phyloP scores from a whole-genome alignment of 2,888 invertebrate species.

The Callimorpha dominula region DNA sequence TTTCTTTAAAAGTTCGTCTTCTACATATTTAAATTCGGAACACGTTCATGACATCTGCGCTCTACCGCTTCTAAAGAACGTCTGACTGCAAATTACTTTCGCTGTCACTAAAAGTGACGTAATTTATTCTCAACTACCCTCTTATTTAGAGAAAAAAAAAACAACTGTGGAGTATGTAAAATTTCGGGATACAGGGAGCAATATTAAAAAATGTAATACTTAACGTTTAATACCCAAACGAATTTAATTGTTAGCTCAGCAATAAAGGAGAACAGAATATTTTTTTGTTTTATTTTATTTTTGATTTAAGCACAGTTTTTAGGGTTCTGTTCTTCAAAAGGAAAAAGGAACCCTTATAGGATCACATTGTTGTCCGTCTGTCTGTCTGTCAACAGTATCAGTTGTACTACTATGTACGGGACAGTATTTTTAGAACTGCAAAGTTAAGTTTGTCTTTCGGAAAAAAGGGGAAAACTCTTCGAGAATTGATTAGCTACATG shows the following conservation, averaged over 20 bases:
- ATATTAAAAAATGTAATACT: slow-evolving; percentile 27
- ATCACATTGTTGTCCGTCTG: too few relatives aligned
- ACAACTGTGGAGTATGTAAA: slow-evolving; percentile 12
- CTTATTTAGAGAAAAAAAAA: background rate
- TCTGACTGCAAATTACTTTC: slow-evolving; percentile 1
- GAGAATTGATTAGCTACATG: too few relatives aligned
- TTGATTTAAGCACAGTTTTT: too few relatives aligned
- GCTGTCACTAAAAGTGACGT: background rate
- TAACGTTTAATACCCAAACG: slow-evolving; percentile 52
- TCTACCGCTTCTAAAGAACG: background rate
- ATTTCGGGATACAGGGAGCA: slow-evolving; percentile 44
- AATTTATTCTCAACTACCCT: slow-evolving; percentile 3
- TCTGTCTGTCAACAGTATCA: too few relatives aligned
- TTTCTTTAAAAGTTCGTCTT: background rate
- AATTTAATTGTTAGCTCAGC: slow-evolving; percentile 60
- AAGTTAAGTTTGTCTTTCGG: too few relatives aligned
- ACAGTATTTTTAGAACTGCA: too few relatives aligned
- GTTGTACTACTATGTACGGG: too few relatives aligned
- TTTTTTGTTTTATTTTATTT: slow-evolving; percentile 26
- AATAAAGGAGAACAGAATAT: slow-evolving; percentile 41
- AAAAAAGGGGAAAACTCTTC: too few relatives aligned
- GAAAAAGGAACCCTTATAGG: too few relatives aligned
- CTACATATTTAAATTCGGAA: slow-evolving; percentile 13
- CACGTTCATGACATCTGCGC: slow-evolving; percentile 22
- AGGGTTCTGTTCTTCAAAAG: too few relatives aligned